Percentiles rank a stretch among this genome's conserved stretches.
phyloP scores from a whole-genome alignment of 2,113 vertebrate species.

The Phycodurus eques region DNA sequence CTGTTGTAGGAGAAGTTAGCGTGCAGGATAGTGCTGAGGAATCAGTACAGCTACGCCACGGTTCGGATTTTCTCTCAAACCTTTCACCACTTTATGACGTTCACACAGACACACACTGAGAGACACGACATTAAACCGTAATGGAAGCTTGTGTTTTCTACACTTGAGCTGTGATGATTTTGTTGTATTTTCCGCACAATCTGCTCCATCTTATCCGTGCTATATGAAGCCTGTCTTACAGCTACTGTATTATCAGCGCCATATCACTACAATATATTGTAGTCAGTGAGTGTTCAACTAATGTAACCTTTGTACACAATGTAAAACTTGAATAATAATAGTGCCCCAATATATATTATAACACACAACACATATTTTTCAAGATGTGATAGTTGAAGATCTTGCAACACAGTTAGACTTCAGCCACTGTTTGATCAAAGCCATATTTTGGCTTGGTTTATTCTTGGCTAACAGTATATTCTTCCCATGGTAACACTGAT shows the following conservation, averaged over 20 bases:
- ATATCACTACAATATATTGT: background rate
- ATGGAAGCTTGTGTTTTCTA: background rate
- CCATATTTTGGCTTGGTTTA: slow-evolving; percentile 24
- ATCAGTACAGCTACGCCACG: slow-evolving; percentile 49
- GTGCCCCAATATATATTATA: background rate
- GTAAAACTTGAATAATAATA: slow-evolving; percentile 10
- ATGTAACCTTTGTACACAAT: background rate
- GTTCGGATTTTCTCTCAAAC: slow-evolving; percentile 31
- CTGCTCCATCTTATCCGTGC: background rate
- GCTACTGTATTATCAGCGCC: slow-evolving; percentile 6
- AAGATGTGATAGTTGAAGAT: slow-evolving; percentile 12
- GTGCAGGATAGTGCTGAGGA: slow-evolving; percentile 18
- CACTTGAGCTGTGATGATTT: background rate
- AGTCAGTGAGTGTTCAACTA: background rate
- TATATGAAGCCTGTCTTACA: background rate
- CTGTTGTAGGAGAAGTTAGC: slow-evolving; percentile 44
- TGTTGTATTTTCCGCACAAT: background rate
- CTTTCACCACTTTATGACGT: slow-evolving; percentile 24
- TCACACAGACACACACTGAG: background rate
- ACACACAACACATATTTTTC: slow-evolving; percentile 3
- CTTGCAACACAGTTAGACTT: slow-evolving; percentile 22
- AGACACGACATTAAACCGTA: background rate
- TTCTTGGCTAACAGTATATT: slow-evolving; percentile 18
- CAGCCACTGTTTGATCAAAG: slow-evolving; percentile 41
- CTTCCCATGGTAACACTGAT: slow-evolving; percentile 30